Evolutionary conservation across 2,888 invertebrate genomes (phyloP).

Genomic region (Dendrolimus pini): DNA sequence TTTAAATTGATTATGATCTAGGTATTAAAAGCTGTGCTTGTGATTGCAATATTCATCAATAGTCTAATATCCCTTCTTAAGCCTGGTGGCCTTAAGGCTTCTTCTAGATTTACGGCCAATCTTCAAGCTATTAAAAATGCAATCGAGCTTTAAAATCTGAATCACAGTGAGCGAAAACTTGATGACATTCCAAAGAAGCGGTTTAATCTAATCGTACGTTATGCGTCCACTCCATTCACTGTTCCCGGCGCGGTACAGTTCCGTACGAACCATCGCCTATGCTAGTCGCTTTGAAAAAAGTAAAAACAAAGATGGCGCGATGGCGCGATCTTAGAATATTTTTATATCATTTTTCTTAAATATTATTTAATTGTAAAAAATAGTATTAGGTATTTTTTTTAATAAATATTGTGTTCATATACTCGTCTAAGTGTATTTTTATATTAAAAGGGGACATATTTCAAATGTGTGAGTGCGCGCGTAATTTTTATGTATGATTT

Average conservation of each 20-base stretch:
- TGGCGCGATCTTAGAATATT: constrained; percentile 5
- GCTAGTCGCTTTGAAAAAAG: constrained; percentile 41
- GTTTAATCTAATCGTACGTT: constrained; percentile 26
- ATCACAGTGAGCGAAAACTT: constrained; percentile 33
- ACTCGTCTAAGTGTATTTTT: constrained; percentile 5
- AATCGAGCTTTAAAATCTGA: constrained; percentile 1
- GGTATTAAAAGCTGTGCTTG: no score
- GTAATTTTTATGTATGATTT: constrained; percentile 74
- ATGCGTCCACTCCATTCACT: constrained; percentile 7
- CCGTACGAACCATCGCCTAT: constrained; percentile 32
- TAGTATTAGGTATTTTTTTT: neutral
- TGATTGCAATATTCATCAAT: no score
- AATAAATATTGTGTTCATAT: constrained; percentile 16
- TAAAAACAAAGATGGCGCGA: constrained; percentile 23
- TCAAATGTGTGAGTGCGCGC: constrained; percentile 60
- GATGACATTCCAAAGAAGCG: constrained; percentile 34
- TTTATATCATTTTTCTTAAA: neutral
- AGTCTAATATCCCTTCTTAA: no score
- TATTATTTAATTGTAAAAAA: neutral
- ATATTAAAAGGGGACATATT: constrained; percentile 38
- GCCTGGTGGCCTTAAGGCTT: no score
- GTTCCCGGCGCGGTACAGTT: constrained; percentile 28
- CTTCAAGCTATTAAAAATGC: no score
- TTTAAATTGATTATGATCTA: no score
- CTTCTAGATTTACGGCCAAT: no score